Percentiles rank a stretch among this genome's conserved stretches.
Conservation (phyloP, 92 coral and sea anemone species). For the Isaurus tuberculatus region DNA sequence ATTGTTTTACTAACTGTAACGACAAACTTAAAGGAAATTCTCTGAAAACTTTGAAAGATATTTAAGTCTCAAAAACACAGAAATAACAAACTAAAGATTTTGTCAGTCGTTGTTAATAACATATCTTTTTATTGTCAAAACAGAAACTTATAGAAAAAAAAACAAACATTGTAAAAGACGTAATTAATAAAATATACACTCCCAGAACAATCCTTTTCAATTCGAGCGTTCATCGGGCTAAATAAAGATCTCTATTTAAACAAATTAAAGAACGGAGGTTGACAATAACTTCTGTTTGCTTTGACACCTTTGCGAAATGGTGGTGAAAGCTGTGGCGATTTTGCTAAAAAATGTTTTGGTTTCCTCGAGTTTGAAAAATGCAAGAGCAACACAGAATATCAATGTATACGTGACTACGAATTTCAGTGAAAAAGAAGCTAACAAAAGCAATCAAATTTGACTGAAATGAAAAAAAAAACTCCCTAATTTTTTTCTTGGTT, state of each 20-base stretch:
- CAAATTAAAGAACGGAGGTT: not conserved
- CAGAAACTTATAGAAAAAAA: not conserved
- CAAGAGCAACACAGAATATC: too few relatives aligned
- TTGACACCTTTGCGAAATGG: not conserved
- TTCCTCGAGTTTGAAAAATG: too few relatives aligned
- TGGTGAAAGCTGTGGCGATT: not conserved
- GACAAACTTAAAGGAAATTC: not conserved
- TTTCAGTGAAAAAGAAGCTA: too few relatives aligned
- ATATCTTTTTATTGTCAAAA: not conserved
- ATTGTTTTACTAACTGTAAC: too few relatives aligned
- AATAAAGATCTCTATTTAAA: constrained; percentile 4
- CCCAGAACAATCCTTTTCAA: not conserved
- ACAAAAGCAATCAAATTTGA: not conserved
- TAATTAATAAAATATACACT: not conserved
- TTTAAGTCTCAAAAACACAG: not conserved
- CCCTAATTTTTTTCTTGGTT: not conserved
- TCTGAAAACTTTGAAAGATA: not conserved
- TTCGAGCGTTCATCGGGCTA: not conserved
- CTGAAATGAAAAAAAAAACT: not conserved
- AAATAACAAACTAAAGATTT: not conserved
- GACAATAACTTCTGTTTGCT: not conserved
- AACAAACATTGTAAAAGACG: not conserved
- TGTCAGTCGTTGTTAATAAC: not conserved
- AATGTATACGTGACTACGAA: too few relatives aligned
- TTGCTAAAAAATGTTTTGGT: too few relatives aligned